Evolutionary conservation across 2,113 vertebrate species (phyloP).

Genomic region (Leuciscus idus): DNA sequence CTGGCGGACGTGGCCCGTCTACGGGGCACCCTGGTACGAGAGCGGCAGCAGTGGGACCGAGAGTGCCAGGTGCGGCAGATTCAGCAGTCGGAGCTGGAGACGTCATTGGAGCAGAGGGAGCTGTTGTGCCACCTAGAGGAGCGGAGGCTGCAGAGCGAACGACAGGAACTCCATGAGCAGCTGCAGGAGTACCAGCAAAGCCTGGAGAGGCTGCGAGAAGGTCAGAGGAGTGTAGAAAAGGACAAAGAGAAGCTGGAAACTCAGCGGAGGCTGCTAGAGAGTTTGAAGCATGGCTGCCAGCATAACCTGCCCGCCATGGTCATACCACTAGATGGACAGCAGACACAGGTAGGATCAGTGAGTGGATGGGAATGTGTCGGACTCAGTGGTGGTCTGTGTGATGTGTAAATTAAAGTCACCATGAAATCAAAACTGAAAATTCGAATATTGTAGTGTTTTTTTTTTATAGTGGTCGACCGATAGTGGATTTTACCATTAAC

Average conservation of each 20-base stretch:
- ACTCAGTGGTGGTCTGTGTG: background rate
- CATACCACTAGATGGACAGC: conserved; percentile 70
- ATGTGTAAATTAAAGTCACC: background rate
- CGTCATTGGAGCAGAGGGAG: conserved; percentile 72
- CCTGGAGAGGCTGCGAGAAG: conserved; percentile 88
- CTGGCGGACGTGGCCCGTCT: conserved; percentile 79
- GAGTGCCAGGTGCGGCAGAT: conserved; percentile 77
- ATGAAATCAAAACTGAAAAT: background rate
- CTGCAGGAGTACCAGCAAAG: conserved; percentile 89
- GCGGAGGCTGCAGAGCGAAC: conserved; percentile 77
- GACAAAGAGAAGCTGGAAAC: conserved; percentile 83
- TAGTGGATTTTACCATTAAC: too few relatives aligned
- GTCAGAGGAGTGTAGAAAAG: conserved; percentile 84
- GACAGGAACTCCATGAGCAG: conserved; percentile 82
- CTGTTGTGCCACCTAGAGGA: conserved; percentile 77
- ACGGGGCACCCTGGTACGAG: conserved; percentile 81
- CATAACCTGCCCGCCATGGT: conserved; percentile 77
- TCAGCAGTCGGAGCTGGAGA: conserved; percentile 77
- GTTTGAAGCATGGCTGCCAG: conserved; percentile 78
- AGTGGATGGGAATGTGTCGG: background rate
- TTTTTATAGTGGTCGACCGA: background rate
- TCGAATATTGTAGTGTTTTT: background rate
- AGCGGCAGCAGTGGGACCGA: conserved; percentile 87
- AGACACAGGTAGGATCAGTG: conserved; percentile 61
- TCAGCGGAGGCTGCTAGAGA: conserved; percentile 75